Conservation (phyloP, 2,888 invertebrate genomes). For the Bembecia ichneumoniformis region DNA sequence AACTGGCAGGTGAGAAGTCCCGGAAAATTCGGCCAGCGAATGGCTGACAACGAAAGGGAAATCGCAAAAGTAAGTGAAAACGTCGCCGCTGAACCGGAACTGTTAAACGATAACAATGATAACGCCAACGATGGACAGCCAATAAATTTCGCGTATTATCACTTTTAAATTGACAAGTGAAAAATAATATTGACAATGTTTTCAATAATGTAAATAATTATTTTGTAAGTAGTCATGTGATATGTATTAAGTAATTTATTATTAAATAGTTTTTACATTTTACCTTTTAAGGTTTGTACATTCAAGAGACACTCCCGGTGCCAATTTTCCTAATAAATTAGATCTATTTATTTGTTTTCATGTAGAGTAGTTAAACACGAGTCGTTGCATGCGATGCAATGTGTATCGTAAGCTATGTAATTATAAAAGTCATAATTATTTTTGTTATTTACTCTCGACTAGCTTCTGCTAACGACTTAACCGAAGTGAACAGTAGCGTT, state of each 20-base stretch:
- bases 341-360: slow-evolving; percentile 2
- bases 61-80: slow-evolving; percentile 25
- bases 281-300: slow-evolving; percentile 7
- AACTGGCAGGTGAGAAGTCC: slow-evolving; percentile 42
- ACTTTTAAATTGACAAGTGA: slow-evolving; percentile 32
- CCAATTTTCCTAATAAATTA: slow-evolving; percentile 38
- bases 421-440: too few species aligned
- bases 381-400: too few species aligned
- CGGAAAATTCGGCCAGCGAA: slow-evolving; percentile 22
- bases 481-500: too few species aligned
- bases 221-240: slow-evolving; percentile 48
- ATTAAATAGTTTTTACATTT: slow-evolving; percentile 41
- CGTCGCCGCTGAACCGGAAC: slow-evolving; percentile 27
- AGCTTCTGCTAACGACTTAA: too few species aligned
- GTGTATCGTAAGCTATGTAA: too few species aligned
- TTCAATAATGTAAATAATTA: slow-evolving; percentile 34
- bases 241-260: slow-evolving; percentile 60
- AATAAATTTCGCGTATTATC: slow-evolving; percentile 64
- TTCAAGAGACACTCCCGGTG: slow-evolving; percentile 32
- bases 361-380: too few species aligned
- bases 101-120: slow-evolving; percentile 11
- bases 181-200: not conserved
- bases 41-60: slow-evolving; percentile 20
- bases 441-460: too few species aligned
- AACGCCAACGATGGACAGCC: slow-evolving; percentile 37